Conservation (phyloP, 2,797 vertebrate species). For the Myotis vivesi region DNA sequence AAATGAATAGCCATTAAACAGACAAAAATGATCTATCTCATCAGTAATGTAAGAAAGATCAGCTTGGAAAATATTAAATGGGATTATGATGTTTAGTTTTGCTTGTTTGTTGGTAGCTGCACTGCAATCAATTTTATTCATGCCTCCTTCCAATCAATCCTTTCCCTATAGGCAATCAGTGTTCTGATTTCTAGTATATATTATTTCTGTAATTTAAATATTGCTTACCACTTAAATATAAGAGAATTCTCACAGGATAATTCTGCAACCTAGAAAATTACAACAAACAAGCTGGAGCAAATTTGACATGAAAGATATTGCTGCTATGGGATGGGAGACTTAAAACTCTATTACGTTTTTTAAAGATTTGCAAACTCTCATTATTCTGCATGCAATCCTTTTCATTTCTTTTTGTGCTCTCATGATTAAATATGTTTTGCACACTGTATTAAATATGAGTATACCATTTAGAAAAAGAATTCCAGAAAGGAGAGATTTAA, state of each 20-base stretch:
- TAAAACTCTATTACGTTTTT: not conserved
- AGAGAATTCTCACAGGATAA: not conserved
- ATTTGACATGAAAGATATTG: not conserved
- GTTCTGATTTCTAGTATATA: not conserved
- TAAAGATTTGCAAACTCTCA: not conserved
- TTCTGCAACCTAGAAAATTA: not conserved
- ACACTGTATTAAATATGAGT: not conserved
- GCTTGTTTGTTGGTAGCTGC: not conserved
- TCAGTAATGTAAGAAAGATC: not conserved
- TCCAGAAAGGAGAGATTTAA: not conserved
- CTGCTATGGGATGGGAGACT: not conserved
- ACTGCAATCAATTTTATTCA: not conserved
- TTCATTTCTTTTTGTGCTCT: not conserved
- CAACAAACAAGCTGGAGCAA: not conserved
- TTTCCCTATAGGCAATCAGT: not conserved
- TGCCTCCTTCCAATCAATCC: not conserved
- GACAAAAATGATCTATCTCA: not conserved
- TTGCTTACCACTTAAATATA: not conserved
- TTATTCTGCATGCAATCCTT: not conserved
- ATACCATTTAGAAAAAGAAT: not conserved
- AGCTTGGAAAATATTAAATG: not conserved
- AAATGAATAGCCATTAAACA: not conserved
- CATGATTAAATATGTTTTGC: not conserved
- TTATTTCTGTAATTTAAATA: constrained; percentile 21
- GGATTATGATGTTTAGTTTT: not conserved